Base-by-base conservation (phyloP, 2,888 invertebrate species). In the Sphaerophoria taeniata region DNA sequence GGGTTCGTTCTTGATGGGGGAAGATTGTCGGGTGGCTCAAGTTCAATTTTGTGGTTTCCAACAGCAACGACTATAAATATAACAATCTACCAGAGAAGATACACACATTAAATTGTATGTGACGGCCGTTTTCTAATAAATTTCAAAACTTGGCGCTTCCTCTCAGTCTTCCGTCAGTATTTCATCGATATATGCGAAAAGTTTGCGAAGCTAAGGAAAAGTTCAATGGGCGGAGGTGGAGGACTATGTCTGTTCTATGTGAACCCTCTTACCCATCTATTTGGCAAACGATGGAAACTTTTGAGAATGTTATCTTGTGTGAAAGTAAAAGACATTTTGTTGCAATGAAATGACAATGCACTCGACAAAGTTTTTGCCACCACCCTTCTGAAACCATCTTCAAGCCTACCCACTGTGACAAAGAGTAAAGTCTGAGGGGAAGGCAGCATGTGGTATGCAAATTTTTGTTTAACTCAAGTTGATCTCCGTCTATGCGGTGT, bases 321-420 rank as follows among this genome's bases (percentile, higher is more conserved):
- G 67, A 67, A 67, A 67, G 67, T 67, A 67, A 67, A 67, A 53
- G 67, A 67, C 67, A 53, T 67, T 67, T 67, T 67, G 67, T 67
- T 67, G 67, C 67, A 67, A 67, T 53, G 67, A 67, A 67, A 67
- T 67, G 53, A 67, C 67, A 67, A 67, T 67, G 67, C 67, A 67
- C 67, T 67, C 67, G 53, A 67, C 51, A 67, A 67, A 39, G 51
- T 67, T 63, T 63, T 16, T 5, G 11, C 16, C 16, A 12, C 11
- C 4, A n/a, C 4, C 34, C 33, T 12, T n/a, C 12, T 24, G 24
- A 24, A 45, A 61, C n/a, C n/a, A n/a, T 45, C 31, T 43, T 43
- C 45, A 2, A 60, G 24, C 24, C 24, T 24, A 24, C 24, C 24
- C 24, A 2, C 1, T n/a, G 16, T 6, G 9, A 5, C 9, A 51